Percentiles rank a stretch among this genome's conserved stretches.
Conservation (phyloP, 2,113 vertebrate genomes). For the Archilochus colubris region DNA sequence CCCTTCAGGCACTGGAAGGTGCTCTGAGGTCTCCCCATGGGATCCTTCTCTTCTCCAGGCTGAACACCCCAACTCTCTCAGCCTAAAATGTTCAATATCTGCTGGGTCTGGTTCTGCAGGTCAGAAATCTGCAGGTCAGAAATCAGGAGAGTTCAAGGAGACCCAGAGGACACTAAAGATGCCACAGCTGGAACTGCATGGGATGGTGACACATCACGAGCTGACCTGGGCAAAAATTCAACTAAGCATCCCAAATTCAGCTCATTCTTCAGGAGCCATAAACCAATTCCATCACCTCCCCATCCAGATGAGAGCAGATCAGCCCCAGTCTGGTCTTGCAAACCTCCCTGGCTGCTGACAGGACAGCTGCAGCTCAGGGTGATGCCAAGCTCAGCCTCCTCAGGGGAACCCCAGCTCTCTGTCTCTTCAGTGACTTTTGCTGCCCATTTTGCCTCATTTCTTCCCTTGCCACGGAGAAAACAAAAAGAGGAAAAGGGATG, state of each 20-base stretch:
- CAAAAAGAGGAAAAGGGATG: neutral
- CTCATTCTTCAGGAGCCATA: neutral
- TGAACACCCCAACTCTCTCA: no score
- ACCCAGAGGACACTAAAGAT: neutral
- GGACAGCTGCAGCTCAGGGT: rapidly evolving
- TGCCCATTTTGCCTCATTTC: neutral
- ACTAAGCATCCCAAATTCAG: neutral
- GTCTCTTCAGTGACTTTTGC: neutral
- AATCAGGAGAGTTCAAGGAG: neutral
- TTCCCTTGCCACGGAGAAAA: neutral
- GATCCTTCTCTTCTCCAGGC: no score
- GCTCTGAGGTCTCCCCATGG: no score
- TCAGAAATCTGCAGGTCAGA: neutral
- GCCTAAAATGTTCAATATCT: no score
- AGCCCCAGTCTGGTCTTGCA: neutral
- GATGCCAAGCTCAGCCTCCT: neutral
- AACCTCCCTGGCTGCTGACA: neutral
- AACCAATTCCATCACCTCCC: neutral
- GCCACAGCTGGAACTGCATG: neutral
- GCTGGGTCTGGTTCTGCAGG: neutral
- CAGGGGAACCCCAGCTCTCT: neutral
- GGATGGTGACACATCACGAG: neutral
- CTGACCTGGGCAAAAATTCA: neutral
- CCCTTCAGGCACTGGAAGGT: no score
- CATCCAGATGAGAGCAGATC: neutral